Evolutionary conservation across 2,888 invertebrate genomes (phyloP).

Genomic region (Tachystola acroxantha): DNA sequence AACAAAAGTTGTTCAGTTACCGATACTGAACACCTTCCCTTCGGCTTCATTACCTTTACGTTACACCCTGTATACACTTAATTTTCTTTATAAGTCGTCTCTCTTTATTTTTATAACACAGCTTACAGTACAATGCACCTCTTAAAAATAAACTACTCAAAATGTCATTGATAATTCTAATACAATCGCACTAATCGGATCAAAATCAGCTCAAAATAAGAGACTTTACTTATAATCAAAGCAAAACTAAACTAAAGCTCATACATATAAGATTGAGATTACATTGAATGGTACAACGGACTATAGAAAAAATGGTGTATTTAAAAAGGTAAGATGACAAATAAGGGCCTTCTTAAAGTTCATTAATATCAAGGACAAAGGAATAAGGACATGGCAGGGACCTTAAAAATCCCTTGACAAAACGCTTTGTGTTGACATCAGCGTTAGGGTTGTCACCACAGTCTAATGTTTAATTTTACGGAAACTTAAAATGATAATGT

Average conservation of each 20-base stretch:
- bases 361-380: slow-evolving; percentile 45
- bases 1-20: no score
- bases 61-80: no score
- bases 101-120: no score
- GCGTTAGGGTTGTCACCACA: slow-evolving; percentile 32
- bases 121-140: background rate
- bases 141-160: background rate
- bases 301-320: slow-evolving; percentile 5
- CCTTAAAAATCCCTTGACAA: slow-evolving; percentile 40
- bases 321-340: slow-evolving; percentile 29
- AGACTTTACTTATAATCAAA: background rate
- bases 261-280: background rate
- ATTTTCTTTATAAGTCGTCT: no score
- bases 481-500: no score
- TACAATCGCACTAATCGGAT: slow-evolving; percentile 10
- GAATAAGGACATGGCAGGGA: slow-evolving; percentile 29
- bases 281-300: background rate
- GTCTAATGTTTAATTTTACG: no score
- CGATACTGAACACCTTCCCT: no score
- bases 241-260: background rate
- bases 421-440: slow-evolving; percentile 36
- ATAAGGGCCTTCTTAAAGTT: slow-evolving; percentile 34
- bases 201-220: background rate
- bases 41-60: no score
- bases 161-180: slow-evolving; percentile 6